phyloP scores from a whole-genome alignment of 2,888 invertebrate species.

The Oithona nana region DNA sequence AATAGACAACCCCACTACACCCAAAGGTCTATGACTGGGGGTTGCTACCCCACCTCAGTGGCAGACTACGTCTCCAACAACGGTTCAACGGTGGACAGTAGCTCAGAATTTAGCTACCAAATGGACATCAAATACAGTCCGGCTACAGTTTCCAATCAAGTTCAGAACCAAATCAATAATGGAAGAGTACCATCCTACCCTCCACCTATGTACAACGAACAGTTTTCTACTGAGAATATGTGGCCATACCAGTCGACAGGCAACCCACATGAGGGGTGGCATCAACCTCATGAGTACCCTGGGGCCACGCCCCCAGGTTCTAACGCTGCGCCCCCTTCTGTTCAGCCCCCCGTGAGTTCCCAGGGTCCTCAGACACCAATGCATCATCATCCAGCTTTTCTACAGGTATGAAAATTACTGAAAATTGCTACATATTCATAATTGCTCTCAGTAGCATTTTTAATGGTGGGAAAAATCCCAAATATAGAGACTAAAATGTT shows the following conservation, averaged over 20 bases:
- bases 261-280: neutral
- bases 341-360: neutral
- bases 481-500: neutral
- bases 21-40: neutral
- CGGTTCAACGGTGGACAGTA: neutral
- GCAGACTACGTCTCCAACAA: neutral
- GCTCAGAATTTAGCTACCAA: neutral
- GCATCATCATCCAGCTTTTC: constrained; percentile 15
- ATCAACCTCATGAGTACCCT: neutral
- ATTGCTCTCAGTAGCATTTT: neutral
- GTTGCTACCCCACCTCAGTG: neutral
- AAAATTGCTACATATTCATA: too few species aligned
- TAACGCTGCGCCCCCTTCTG: neutral
- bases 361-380: neutral
- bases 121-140: neutral
- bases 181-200: neutral
- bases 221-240: neutral
- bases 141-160: neutral
- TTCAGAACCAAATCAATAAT: neutral
- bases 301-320: neutral
- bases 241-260: neutral
- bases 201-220: neutral
- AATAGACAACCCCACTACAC: neutral
- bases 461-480: neutral
- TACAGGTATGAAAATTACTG: neutral